phyloP scores from a whole-genome alignment of 92 coral and sea anemone genomes.

The Galaxea fascicularis region DNA sequence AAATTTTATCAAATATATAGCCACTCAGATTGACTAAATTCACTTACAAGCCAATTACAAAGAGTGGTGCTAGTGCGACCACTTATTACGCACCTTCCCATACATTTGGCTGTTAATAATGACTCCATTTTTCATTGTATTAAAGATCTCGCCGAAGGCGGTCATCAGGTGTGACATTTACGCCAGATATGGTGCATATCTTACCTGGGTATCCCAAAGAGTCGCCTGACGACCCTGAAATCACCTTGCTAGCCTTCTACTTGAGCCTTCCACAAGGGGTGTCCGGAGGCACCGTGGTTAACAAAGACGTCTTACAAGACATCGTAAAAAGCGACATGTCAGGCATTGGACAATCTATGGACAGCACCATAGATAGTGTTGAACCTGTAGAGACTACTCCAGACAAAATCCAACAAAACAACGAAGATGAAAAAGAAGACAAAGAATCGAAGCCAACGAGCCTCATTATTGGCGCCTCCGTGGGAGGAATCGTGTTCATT shows the following conservation, averaged over 20 bases:
- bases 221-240: conserved; percentile 2
- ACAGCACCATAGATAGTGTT: not conserved
- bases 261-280: not conserved
- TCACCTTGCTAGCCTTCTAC: conserved; percentile 25
- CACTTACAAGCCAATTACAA: too few relatives aligned
- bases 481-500: not conserved
- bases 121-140: too few relatives aligned
- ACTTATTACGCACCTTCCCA: too few relatives aligned
- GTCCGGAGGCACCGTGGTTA: not conserved
- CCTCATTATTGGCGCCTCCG: not conserved
- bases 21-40: too few relatives aligned
- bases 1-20: too few relatives aligned
- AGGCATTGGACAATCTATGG: conserved; percentile 11
- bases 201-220: conserved; percentile 24
- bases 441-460: not conserved
- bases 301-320: conserved; percentile 1
- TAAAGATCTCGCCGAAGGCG: not conserved
- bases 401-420: not conserved
- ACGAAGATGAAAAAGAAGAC: not conserved
- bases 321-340: not conserved
- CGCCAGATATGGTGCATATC: conserved; percentile 27
- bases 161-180: not conserved
- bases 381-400: not conserved
- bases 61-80: too few relatives aligned
- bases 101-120: too few relatives aligned